Percentiles rank a stretch among this genome's conserved stretches.
Evolutionary conservation across 2,797 vertebrate species (phyloP).

Genomic region (Chiroxiphia lanceolata): DNA sequence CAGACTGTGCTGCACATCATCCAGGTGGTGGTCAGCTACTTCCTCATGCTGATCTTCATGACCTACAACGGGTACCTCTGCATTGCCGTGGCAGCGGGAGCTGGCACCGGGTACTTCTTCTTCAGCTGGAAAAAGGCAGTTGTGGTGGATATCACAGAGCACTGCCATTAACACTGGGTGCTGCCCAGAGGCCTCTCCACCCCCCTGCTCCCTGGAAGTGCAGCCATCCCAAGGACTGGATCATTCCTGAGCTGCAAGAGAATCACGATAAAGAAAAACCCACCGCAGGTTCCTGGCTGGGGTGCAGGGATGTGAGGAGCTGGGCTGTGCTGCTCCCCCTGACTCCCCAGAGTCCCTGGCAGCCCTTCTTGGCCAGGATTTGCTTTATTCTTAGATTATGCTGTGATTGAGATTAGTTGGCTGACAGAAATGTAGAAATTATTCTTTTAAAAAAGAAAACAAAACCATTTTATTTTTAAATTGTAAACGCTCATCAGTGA

Average conservation of each 20-base stretch:
- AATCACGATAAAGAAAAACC: constrained; percentile 11
- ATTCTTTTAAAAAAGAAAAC: neutral
- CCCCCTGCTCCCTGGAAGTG: neutral
- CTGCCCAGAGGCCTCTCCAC: neutral
- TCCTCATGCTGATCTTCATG: constrained; percentile 98
- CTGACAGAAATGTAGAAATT: constrained; percentile 25
- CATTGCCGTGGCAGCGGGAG: constrained; percentile 89
- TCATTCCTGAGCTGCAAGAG: constrained; percentile 19
- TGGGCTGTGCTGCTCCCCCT: neutral
- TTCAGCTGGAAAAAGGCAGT: constrained; percentile 98
- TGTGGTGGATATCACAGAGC: constrained; percentile 97
- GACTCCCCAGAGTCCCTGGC: neutral
- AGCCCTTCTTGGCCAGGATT: constrained; percentile 32
- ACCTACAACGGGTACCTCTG: constrained; percentile 97
- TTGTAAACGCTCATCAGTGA: neutral
- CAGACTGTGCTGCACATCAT: constrained; percentile 93
- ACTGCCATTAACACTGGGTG: constrained; percentile 84
- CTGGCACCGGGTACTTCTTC: constrained; percentile 93
- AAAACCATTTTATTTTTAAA: neutral
- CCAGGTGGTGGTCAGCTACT: constrained; percentile 95
- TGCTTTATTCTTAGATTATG: constrained; percentile 50
- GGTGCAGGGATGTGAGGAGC: neutral
- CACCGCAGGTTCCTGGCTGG: constrained; percentile 20
- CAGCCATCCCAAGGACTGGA: neutral
- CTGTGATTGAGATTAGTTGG: constrained; percentile 48